Base-by-base conservation (phyloP, 2,113 vertebrate genomes). In the Gnathonemus longibarbis region DNA sequence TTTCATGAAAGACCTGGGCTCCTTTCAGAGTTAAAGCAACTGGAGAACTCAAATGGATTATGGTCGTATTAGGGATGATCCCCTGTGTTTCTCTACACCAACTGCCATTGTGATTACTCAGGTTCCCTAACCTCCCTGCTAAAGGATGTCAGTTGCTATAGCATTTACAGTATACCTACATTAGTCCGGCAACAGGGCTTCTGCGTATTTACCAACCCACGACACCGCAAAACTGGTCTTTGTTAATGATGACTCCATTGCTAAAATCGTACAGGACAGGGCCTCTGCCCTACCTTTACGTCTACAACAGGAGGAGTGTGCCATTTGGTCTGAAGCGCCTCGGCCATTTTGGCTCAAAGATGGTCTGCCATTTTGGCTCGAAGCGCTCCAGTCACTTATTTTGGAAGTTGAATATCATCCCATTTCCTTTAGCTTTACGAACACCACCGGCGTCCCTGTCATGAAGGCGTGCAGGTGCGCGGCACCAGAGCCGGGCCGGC, bases 1-100 rank as follows among this genome's bases (percentile, higher is more conserved):
- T 90, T 93, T 86, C 58, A 90, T 93, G 91, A 94, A 93, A 91
- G 93, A 94, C 94, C 94, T 45, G 39, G 91, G 92, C 94, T 94
- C 91, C 93, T 91, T 91, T 80, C 89, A 93, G 90, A 93, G 95
- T 92, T 94, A 87, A 87, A 53, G 48, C 49, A 31, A 8, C 50
- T 10, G 11, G 31, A 87, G 13, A 92, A 87, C 93, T 92, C 90
- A 89, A 24, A 90, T 87, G 88, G 92, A 94, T 93, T 93, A 93
- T 89, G 88, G 66, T 84, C 90, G 93, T 94, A 94, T 95, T 94
- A 92, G 93, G 90, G 91, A 91, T 94, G 94, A 94, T 95, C 95
- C 93, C 92, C 93, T 92, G 92, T 93, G 92, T 94, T 92, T 93
- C 92, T 93, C 91, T 74, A 89, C 91, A 90, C 91, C 93, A 91